These are phyloP conservation scores for Asarcornis scutulata DNA, from an alignment of 2,113 vertebrate genomes.

Conservation along the genomic window DNA sequence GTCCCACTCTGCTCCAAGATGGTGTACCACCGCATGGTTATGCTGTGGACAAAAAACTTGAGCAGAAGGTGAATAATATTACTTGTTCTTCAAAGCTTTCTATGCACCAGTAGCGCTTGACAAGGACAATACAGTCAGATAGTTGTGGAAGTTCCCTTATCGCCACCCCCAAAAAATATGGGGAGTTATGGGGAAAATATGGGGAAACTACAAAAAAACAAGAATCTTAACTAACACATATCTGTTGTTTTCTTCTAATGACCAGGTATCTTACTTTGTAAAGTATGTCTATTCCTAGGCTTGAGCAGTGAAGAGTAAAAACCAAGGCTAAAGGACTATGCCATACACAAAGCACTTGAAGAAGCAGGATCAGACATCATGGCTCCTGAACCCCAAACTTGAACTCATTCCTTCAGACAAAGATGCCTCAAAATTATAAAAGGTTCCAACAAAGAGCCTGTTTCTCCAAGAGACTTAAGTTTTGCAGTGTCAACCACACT, in stretches of 20 bases:
- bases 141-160: not conserved
- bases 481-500: no score
- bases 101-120: not conserved
- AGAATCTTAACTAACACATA: not conserved
- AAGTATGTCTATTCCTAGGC: not conserved
- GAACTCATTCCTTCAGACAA: not conserved
- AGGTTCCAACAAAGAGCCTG: not conserved
- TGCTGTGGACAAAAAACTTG: not conserved
- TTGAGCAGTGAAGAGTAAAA: not conserved
- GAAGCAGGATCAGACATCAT: not conserved
- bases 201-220: not conserved
- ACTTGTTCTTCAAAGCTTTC: not conserved
- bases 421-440: not conserved
- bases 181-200: not conserved
- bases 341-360: not conserved
- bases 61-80: not conserved
- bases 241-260: not conserved
- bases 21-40: accelerated
- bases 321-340: not conserved
- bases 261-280: not conserved
- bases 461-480: not conserved
- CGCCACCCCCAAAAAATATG: not conserved
- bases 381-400: not conserved
- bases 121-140: not conserved
- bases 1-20: not conserved